Evolutionary conservation across 2,888 invertebrate genomes (phyloP), one percentile per base, ranked within the genome.

Genomic region (Noctuana brunneofusca): DNA sequence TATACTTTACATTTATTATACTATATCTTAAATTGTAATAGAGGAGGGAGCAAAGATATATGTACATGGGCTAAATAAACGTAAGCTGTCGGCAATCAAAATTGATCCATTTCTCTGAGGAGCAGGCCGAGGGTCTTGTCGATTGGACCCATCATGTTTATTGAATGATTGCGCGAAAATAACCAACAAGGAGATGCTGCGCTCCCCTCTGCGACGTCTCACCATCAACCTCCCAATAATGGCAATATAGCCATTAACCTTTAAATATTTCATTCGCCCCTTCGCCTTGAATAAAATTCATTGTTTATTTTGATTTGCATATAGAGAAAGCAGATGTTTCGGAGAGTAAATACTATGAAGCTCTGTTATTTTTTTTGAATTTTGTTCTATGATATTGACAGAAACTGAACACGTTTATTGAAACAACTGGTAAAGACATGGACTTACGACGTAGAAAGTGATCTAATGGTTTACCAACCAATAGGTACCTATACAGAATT

Each of bases 111-210:
- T 88, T 90, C 89, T 87, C 84, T 81, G 75, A 84, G 83, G 78
- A 83, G 82, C 69, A 72, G 74, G 75, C 75, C 74, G 88, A 88
- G 90, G 88, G 89, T 86, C 87, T 86, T 83, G 81, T 83, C 83
- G 90, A 89, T 86, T 89, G 86, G 80, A 76, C 79, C 83, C 83
- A 89, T 89, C 86, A 84, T 65, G 85, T 86, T 90, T 86, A 91
- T 91, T 91, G 90, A 84, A 91, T 90, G 90, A 91, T 91, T 91
- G 90, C 87, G 88, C 89, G 86, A 90, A 90, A 86, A 85, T 83
- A 84, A 79, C 80, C 75, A 79, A 72, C 75, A 78, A 87, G 38
- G 14, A 38, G 86, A 86, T 79, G 80, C 71, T 75, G 78, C 69
- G 75, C 80, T 75, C 89, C 89, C 87, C 87, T 85, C 77, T 62